Evolutionary conservation across 2,888 invertebrate species (phyloP).

Genomic region (Hemistola chrysoprasaria): DNA sequence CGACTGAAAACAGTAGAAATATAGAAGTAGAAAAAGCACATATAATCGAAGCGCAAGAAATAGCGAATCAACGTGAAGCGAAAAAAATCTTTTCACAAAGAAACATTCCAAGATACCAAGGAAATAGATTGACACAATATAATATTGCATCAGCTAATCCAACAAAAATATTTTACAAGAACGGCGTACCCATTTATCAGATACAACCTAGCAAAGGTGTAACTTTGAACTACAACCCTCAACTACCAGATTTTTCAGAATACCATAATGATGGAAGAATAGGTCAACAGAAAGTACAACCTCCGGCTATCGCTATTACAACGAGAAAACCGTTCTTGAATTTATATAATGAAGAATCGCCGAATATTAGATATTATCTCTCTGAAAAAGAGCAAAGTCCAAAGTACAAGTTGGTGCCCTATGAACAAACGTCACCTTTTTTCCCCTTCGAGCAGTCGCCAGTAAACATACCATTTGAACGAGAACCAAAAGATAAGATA

Average conservation of each 20-base stretch:
- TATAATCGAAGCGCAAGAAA: conserved; percentile 55
- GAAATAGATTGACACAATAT: conserved; percentile 70
- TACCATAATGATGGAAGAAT: conserved; percentile 49
- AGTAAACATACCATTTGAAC: conserved; percentile 10
- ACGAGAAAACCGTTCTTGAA: conserved; percentile 59
- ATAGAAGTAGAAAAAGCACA: conserved; percentile 71
- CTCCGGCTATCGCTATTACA: conserved; percentile 39
- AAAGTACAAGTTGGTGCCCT: conserved; percentile 74
- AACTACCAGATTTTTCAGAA: conserved; percentile 41
- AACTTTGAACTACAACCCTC: conserved; percentile 50
- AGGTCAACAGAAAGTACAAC: conserved; percentile 45
- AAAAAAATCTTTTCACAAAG: conserved; percentile 61
- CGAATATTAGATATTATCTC: conserved; percentile 63
- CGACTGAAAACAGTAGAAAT: conserved; percentile 52
- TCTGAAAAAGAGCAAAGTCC: conserved; percentile 58
- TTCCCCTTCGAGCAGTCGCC: conserved; percentile 14
- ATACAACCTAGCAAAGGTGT: conserved; percentile 41
- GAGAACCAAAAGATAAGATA: background rate
- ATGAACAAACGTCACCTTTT: conserved; percentile 71
- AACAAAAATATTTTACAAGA: conserved; percentile 65
- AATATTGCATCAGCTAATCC: conserved; percentile 75
- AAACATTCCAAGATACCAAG: conserved; percentile 73
- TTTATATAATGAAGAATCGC: conserved; percentile 49
- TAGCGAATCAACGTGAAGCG: conserved; percentile 49
- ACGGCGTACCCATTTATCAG: conserved; percentile 47